Conservation (phyloP, 2,797 vertebrate genomes). For the Lemur catta region DNA sequence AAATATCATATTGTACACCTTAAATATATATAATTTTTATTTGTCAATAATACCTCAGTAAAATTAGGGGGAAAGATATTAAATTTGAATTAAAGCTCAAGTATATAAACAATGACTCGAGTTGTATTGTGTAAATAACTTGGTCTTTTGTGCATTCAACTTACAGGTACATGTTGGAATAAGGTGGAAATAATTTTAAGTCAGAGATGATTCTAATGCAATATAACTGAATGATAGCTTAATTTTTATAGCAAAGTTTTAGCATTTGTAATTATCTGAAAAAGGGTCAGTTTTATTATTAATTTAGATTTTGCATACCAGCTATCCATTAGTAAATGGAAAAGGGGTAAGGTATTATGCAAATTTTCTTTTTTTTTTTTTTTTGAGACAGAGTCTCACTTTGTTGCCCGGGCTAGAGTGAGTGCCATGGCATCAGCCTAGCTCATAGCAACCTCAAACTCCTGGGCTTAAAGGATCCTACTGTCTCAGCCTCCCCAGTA, state of each 20-base stretch:
- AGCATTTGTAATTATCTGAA: background rate
- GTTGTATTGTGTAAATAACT: background rate
- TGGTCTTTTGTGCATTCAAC: background rate
- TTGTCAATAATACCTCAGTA: background rate
- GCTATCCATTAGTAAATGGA: background rate
- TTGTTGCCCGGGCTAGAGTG: too few relatives aligned
- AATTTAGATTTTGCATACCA: conserved; percentile 4
- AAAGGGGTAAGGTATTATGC: background rate
- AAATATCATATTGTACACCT: background rate
- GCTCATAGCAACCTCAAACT: too few relatives aligned
- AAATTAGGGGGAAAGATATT: background rate
- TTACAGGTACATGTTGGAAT: background rate
- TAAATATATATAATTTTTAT: background rate
- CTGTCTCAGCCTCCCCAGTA: too few relatives aligned
- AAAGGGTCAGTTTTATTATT: conserved; percentile 31
- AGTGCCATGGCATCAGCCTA: too few relatives aligned
- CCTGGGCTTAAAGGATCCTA: too few relatives aligned
- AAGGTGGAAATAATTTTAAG: background rate
- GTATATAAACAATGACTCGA: background rate
- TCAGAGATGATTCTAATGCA: background rate
- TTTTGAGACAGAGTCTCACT: too few relatives aligned
- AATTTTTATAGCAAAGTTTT: background rate
- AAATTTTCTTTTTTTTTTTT: conserved; percentile 60
- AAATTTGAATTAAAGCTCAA: background rate
- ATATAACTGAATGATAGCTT: background rate